Conservation (phyloP, 92 coral and sea anemone species). For the Parazoanthus swiftii region DNA sequence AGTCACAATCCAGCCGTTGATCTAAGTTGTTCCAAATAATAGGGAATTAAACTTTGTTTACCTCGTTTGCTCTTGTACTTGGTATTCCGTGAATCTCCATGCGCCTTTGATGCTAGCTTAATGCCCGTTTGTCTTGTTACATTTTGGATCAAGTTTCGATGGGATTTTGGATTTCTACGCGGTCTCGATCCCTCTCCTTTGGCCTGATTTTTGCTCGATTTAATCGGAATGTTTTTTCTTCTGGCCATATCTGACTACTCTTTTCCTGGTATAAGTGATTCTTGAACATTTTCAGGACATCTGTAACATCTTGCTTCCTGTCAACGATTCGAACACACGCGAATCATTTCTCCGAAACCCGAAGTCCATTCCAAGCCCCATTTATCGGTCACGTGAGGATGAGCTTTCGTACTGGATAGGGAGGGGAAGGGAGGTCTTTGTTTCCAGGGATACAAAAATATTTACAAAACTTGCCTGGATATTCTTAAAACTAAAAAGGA, state of each 20-base stretch:
- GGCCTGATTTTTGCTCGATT: slow-evolving; percentile 29
- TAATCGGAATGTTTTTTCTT: slow-evolving; percentile 30
- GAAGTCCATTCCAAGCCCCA: slow-evolving; percentile 32
- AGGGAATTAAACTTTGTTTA: neutral
- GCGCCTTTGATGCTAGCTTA: neutral
- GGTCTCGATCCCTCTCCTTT: slow-evolving; percentile 8
- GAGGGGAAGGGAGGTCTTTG: slow-evolving; percentile 15
- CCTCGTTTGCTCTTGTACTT: slow-evolving; percentile 17
- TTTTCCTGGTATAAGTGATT: neutral
- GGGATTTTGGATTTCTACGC: slow-evolving; percentile 36
- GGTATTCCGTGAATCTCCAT: neutral
- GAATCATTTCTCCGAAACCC: slow-evolving; percentile 8
- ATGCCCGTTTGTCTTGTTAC: neutral
- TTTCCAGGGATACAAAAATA: too few species aligned
- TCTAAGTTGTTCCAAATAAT: neutral
- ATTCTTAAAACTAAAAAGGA: too few species aligned
- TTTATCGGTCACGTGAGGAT: slow-evolving; percentile 28
- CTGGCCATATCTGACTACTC: slow-evolving; percentile 11
- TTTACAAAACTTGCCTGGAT: too few species aligned
- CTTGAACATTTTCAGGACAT: neutral
- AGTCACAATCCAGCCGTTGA: neutral
- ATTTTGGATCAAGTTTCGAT: slow-evolving; percentile 40
- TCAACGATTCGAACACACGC: neutral
- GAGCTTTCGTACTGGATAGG: neutral
- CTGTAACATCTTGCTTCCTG: neutral